phyloP scores from a whole-genome alignment of 2,113 vertebrate species.

The Geococcyx californianus region DNA sequence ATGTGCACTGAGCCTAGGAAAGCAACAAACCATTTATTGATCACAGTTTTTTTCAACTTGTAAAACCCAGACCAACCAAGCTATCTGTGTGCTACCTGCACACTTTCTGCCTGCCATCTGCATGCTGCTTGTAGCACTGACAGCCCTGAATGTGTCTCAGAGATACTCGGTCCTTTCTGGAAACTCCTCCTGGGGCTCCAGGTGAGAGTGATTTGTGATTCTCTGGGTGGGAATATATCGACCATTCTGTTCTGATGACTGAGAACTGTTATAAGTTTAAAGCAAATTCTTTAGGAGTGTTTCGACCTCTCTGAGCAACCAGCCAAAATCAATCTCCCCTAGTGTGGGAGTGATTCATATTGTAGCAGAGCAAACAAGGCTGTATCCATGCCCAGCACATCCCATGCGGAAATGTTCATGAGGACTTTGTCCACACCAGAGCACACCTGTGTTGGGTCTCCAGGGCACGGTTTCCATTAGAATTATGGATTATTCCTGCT shows the following conservation, averaged over 20 bases:
- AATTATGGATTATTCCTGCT: not conserved
- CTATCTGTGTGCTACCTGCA: not conserved
- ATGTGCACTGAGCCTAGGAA: not conserved
- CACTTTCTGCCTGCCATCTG: not conserved
- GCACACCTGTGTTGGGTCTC: accelerated
- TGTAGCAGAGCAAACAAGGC: not conserved
- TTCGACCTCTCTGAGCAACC: not conserved
- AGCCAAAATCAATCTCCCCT: not conserved
- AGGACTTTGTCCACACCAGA: not conserved
- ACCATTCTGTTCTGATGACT: not conserved
- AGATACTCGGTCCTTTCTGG: not conserved
- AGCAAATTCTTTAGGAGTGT: not conserved
- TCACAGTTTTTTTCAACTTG: not conserved
- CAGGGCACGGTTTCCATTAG: not conserved
- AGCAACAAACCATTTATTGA: not conserved
- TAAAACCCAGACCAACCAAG: not conserved
- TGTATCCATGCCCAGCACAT: not conserved
- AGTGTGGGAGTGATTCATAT: not conserved
- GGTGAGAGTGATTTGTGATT: not conserved
- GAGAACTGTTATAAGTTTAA: not conserved
- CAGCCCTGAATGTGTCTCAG: not conserved
- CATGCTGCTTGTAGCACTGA: not conserved
- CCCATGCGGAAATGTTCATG: accelerated
- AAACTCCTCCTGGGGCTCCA: not conserved
- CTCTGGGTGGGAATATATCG: not conserved